Base-by-base conservation (phyloP, 2,888 invertebrate species). In the Rhagonycha fulva region DNA sequence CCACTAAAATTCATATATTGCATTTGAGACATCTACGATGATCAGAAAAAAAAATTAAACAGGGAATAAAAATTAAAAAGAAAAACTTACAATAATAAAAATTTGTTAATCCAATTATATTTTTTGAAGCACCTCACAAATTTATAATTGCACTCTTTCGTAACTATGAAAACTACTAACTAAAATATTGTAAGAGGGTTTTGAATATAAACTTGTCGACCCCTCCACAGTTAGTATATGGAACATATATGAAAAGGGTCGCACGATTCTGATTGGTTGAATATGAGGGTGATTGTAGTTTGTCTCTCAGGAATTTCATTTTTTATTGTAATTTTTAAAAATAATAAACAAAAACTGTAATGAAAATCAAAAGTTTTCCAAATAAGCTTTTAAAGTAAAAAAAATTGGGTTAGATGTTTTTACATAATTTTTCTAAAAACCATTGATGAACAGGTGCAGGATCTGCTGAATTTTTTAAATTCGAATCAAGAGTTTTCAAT, bases 141-240 rank as follows among this genome's bases (percentile, higher is more conserved):
- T 72, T 74, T 76, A 70, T 76, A 61, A 79, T 74, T 71, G 70
- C 74, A 73, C 71, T 75, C 72, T 71, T 74, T 61, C 62, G 26
- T 77, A 72, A 74, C 78, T 79, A 68, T 70, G 74, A 77, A 79
- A 81, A 81, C 79, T 76, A 80, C 80, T 79, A 81, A 84, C 85
- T 84, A 83, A 82, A 80, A 80, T 67, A 76, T 76, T 71, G 77
- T 80, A 83, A 82, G 82, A 85, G 85, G 84, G 85, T 84, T 83
- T 82, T 83, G 83, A 81, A 82, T 83, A 84, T 86, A 85, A 85
- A 85, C 82, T 80, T 78, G 72, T 73, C 77, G 78, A 82, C 85
- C 86, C 85, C 84, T 83, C 85, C 84, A 76, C 30, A 14, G n/a
- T 14, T 14, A 62, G 60, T 32, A 61, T 67, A 67, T 66, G 26